Conservation (phyloP, 1,140 invertebrate genomes). For the Drosophila suzukii region DNA sequence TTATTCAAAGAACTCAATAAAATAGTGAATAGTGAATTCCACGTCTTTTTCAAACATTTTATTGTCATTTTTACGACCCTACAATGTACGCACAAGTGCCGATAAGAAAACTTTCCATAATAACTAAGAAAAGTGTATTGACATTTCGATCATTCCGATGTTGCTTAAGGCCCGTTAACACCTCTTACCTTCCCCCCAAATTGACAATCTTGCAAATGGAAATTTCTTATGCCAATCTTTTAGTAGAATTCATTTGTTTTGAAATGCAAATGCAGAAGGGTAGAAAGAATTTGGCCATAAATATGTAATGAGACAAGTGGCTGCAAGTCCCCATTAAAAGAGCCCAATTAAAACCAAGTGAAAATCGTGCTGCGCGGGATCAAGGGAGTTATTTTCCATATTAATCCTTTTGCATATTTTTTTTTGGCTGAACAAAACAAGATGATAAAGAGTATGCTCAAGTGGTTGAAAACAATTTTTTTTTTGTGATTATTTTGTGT, state of each 20-base stretch:
- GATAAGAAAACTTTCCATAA: constrained; percentile 31
- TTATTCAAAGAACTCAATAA: constrained; percentile 1
- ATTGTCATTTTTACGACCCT: constrained; percentile 4
- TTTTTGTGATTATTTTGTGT: constrained; percentile 59
- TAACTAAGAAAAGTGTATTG: constrained; percentile 12
- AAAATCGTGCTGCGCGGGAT: constrained; percentile 34
- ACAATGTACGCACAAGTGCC: not conserved
- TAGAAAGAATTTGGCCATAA: constrained; percentile 19
- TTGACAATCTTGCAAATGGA: constrained; percentile 31
- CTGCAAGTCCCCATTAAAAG: constrained; percentile 52
- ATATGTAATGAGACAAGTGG: constrained; percentile 54
- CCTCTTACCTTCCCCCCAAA: not conserved
- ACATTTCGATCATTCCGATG: constrained; percentile 12
- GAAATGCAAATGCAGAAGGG: constrained; percentile 29
- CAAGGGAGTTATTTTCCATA: constrained; percentile 27
- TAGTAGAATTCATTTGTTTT: constrained; percentile 32
- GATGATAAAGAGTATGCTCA: constrained; percentile 54
- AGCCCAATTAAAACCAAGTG: constrained; percentile 76
- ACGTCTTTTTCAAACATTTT: constrained; percentile 7
- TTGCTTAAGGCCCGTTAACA: constrained; percentile 4
- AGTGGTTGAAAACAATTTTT: constrained; percentile 39
- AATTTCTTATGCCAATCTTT: constrained; percentile 23
- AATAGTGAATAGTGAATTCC: not conserved
- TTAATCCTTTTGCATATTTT: constrained; percentile 28
- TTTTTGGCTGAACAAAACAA: constrained; percentile 34